Base-by-base conservation (phyloP, 2,797 vertebrate genomes). In the Myripristis jacobus region DNA sequence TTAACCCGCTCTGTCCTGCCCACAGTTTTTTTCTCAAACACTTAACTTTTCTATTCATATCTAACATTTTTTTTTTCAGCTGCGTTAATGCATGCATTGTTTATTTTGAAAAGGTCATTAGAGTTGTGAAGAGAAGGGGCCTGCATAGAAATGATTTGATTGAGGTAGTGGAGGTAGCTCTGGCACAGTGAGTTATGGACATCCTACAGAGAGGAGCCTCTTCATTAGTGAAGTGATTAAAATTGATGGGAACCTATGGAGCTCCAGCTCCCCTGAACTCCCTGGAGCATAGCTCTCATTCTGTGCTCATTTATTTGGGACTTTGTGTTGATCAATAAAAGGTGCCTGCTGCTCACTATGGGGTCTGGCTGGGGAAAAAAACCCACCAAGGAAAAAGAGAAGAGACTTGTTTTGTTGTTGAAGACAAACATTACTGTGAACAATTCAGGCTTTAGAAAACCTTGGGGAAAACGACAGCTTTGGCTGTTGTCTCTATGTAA, bases 301-400 rank as follows among this genome's bases (percentile, higher is more conserved):
- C 92, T 90, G 89, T 71, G 83, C 92, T 94, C 93, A 94, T 95
- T 94, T 94, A 94, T 95, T 94, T 94, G 92, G 90, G 92, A 94
- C 91, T 94, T 94, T 93, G 93, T 91, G 93, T 93, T 94, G 94
- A 95, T 95, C 94, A 95, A 95, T 95, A 94, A 92, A 94, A 94
- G 93, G 93, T 93, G 94, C 91, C 91, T 87, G 85, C 92, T 92
- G 88, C 92, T 93, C 92, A 90, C 91, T 89, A 92, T 93, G 93
- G 91, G 90, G 91, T 92, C 93, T 93, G 88, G 83, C 87, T 82
- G 83, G 78, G 79, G 70, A 51, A 50, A 36, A 79, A 86, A 88
- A 88, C 58, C 67, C 80, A 86, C 81, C 62, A 58, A 89, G 73
- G 85, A 79, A 84, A 88, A 82, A 66, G 70, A 80, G 76, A 86